Percentiles rank a stretch among this genome's conserved stretches.
Evolutionary conservation across 2,888 invertebrate species (phyloP).

Genomic region (Pseudococcus viburni): DNA sequence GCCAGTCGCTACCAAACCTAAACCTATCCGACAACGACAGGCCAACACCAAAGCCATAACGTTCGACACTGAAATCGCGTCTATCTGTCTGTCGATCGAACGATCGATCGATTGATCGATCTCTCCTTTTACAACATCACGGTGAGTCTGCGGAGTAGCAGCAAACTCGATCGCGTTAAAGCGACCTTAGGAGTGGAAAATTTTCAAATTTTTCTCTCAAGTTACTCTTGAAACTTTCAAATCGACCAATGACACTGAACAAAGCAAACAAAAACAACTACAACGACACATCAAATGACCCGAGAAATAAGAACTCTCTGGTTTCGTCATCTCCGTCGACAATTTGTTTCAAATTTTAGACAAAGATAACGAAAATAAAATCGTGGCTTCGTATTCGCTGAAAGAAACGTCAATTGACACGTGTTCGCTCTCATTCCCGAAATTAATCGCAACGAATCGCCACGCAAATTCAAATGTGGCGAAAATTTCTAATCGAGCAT

Average conservation of each 20-base stretch:
- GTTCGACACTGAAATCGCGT: not conserved
- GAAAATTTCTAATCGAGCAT: not conserved
- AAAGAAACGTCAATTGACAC: no score
- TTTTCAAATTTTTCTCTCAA: not conserved
- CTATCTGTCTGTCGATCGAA: not conserved
- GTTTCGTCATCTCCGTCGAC: no score
- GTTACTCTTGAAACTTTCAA: not conserved
- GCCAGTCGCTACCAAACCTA: not conserved
- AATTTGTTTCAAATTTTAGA: no score
- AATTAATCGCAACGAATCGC: not conserved
- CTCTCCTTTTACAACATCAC: not conserved
- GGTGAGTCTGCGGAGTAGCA: not conserved
- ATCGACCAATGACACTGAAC: not conserved
- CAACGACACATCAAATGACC: not conserved
- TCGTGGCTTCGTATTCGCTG: no score
- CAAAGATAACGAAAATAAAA: no score
- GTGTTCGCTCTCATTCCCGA: not conserved
- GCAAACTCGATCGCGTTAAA: not conserved
- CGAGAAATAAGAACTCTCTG: no score
- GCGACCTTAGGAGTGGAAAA: not conserved
- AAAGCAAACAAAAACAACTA: not conserved
- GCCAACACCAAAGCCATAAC: not conserved
- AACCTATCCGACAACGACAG: not conserved
- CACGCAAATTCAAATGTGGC: not conserved
- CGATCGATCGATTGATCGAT: not conserved